Evolutionary conservation across 2,113 vertebrate species (phyloP), one percentile per base, ranked within the genome.

Genomic region (Erythrolamprus reginae): DNA sequence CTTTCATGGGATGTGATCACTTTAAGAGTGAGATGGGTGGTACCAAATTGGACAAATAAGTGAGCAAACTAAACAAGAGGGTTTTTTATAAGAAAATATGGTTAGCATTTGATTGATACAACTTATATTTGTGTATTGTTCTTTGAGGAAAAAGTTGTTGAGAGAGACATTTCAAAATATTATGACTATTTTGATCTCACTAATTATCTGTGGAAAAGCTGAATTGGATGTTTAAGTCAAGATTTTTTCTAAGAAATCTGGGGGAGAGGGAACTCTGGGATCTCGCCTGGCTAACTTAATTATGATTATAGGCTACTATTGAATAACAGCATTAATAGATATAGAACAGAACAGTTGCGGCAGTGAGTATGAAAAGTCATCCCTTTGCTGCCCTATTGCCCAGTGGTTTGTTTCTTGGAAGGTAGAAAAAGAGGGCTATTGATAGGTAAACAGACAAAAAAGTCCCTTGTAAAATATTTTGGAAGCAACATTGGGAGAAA

Each of bases 61-160:
- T 65, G 12, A 65, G 33, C 28, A 65, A 33, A 65, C 28, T n/a
- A 48, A 23, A 85, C 28, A n/a, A 26, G 17, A 28, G 42, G n/a
- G n/a, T n/a, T 21, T 52, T 38, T 38, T 42, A 24, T 86, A 56
- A 89, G 85, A 89, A 48, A 65, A 56, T 19, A 19, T 4, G 17
- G 10, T 89, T 93, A 91, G 9, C 9, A 4, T 90, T 23, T 8
- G n/a, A 55, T 7, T 26, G 0, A 5, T 13, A 55, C 23, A 86
- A 17, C 51, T 56, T 45, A 89, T 91, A 89, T 52, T 90, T 88
- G 83, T 86, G 92, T 86, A 88, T 84, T 91, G 88, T 92, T 61
- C 3, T 48, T 92, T 58, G 12, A 91, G 83, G 86, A 50, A 92
- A 58, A 93, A 47, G 33, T 87, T 52, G 24, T 90, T 0, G 51